phyloP scores from a whole-genome alignment of 2,888 invertebrate species.

The Deilephila elpenor region DNA sequence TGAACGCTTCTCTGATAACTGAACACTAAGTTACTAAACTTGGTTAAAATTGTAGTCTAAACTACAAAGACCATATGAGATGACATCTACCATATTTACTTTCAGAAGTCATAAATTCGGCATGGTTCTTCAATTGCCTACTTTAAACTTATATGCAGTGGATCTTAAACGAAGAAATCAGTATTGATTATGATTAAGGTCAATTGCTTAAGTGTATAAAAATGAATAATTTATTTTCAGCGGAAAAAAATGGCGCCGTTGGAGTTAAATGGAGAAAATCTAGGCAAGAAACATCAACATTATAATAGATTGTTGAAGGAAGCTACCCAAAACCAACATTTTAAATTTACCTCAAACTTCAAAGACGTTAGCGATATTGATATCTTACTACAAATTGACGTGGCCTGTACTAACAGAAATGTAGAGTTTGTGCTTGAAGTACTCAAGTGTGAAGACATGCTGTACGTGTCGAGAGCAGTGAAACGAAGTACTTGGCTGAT shows the following conservation, averaged over 20 bases:
- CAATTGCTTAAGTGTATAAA: background rate
- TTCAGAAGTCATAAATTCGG: too few relatives aligned
- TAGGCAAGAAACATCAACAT: constrained; percentile 52
- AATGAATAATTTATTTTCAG: constrained; percentile 22
- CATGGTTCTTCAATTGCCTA: too few relatives aligned
- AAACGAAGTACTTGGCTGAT: constrained; percentile 66
- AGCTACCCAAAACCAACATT: constrained; percentile 35
- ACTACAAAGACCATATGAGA: too few relatives aligned
- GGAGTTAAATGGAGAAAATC: constrained; percentile 51
- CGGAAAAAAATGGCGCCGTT: constrained; percentile 55
- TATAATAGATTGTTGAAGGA: constrained; percentile 42
- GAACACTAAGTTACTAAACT: too few relatives aligned
- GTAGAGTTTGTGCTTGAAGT: constrained; percentile 56
- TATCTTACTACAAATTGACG: constrained; percentile 62
- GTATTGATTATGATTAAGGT: background rate
- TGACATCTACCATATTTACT: too few relatives aligned
- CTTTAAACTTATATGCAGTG: too few relatives aligned
- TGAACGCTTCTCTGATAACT: too few relatives aligned
- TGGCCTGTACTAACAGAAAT: constrained; percentile 54
- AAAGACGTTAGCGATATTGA: constrained; percentile 46
- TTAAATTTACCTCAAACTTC: constrained; percentile 20
- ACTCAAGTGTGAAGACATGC: constrained; percentile 59
- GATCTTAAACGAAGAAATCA: too few relatives aligned
- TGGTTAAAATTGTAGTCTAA: too few relatives aligned
- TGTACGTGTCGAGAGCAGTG: constrained; percentile 68